These are phyloP conservation scores for Lordiphosa fenestrarum DNA, from an alignment of 2,888 invertebrate genomes.

Conservation along the genomic window DNA sequence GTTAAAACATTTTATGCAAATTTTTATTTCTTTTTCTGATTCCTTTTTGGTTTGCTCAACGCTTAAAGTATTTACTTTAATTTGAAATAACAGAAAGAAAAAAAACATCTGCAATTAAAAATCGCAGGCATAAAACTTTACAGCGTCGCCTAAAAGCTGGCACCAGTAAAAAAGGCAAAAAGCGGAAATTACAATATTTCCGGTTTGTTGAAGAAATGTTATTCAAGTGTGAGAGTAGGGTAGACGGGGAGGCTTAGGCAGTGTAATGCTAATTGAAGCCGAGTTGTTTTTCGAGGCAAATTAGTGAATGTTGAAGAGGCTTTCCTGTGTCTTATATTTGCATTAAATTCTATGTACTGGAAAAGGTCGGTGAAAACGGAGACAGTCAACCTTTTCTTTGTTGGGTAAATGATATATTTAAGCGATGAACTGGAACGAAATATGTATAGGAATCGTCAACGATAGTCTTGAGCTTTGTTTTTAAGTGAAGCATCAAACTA, in stretches of 20 bases:
- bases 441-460: too few relatives aligned
- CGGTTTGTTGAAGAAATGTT: constrained; percentile 53
- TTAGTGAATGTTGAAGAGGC: constrained; percentile 22
- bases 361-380: background rate
- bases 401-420: too few relatives aligned
- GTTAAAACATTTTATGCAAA: constrained; percentile 70
- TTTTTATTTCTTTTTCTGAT: constrained; percentile 42
- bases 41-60: constrained; percentile 41
- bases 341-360: constrained; percentile 25
- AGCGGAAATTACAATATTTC: constrained; percentile 76
- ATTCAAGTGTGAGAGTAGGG: background rate
- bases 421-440: too few relatives aligned
- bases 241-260: constrained; percentile 6
- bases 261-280: constrained; percentile 64
- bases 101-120: constrained; percentile 49
- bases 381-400: background rate
- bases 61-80: constrained; percentile 70
- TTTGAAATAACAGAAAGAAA: constrained; percentile 42
- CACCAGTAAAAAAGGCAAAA: constrained; percentile 34
- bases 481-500: too few relatives aligned
- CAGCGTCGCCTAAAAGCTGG: constrained; percentile 46
- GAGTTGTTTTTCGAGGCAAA: constrained; percentile 22
- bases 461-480: too few relatives aligned
- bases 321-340: background rate
- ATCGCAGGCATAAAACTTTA: constrained; percentile 25